A percentile compares a stretch with the other conserved stretches of the same genome.
phyloP scores from a whole-genome alignment of 2,113 vertebrate genomes.

The Dicaeum eximium region DNA sequence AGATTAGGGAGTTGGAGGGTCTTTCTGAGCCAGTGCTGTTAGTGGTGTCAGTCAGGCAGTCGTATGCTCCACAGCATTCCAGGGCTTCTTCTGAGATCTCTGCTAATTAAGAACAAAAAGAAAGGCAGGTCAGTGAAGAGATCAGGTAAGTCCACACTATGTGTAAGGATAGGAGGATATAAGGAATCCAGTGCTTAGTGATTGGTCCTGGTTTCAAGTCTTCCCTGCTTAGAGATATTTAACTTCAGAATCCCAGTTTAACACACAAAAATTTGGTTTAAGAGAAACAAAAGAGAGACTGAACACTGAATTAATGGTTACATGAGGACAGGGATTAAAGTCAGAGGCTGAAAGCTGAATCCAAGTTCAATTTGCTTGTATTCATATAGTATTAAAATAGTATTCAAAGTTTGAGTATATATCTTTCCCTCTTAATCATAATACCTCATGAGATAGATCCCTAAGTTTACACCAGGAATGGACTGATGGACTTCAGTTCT shows the following conservation, averaged over 20 bases:
- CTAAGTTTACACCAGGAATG: background rate
- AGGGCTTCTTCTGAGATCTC: slow-evolving; percentile 72
- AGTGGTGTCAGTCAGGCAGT: slow-evolving; percentile 64
- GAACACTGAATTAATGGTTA: background rate
- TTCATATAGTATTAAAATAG: too few species aligned
- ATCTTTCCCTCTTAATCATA: background rate
- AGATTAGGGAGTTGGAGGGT: slow-evolving; percentile 73
- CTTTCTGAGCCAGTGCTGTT: slow-evolving; percentile 34
- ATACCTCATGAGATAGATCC: background rate
- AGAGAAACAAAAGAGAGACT: background rate
- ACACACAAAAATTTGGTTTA: background rate
- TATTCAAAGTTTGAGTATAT: background rate
- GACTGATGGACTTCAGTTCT: background rate
- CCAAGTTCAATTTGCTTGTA: background rate
- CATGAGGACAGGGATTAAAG: background rate
- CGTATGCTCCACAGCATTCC: slow-evolving; percentile 78
- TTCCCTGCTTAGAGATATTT: background rate
- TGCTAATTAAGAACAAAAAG: slow-evolving; percentile 43
- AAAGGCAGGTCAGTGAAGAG: background rate
- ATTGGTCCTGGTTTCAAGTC: background rate
- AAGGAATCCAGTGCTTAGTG: background rate
- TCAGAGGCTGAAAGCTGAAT: background rate
- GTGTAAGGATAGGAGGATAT: background rate
- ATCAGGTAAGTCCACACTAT: background rate
- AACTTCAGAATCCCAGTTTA: background rate